A percentile compares a stretch with the other conserved stretches of the same genome.
These are phyloP conservation scores for Sisyra nigra DNA, from an alignment of 2,888 invertebrate genomes.

Conservation along the genomic window DNA sequence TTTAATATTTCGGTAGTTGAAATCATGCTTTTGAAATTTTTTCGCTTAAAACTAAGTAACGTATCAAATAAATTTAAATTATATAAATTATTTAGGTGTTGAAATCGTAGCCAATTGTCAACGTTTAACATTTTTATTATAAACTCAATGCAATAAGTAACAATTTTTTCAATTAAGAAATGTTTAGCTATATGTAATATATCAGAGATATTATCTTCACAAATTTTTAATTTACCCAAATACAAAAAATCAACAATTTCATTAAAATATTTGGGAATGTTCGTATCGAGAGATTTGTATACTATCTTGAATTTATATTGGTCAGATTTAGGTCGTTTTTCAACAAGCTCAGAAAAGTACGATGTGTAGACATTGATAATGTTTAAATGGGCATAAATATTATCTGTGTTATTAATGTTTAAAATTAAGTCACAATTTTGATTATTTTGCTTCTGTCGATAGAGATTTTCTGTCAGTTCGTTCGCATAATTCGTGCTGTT, in stretches of 20 bases:
- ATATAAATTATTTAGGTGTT: conserved; percentile 40
- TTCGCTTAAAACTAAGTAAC: conserved; percentile 36
- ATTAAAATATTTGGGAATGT: conserved; percentile 39
- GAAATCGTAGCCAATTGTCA: conserved; percentile 43
- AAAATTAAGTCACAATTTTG: conserved; percentile 43
- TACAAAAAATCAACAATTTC: conserved; percentile 47
- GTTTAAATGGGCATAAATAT: conserved; percentile 41
- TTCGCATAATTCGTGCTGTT: conserved; percentile 18
- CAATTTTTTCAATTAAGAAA: conserved; percentile 40
- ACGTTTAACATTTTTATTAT: conserved; percentile 41
- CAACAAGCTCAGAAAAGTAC: conserved; percentile 29
- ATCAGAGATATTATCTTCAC: conserved; percentile 41
- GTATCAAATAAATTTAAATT: conserved; percentile 37
- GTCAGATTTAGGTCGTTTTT: conserved; percentile 37
- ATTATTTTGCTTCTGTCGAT: conserved; percentile 34
- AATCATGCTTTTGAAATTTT: conserved; percentile 32
- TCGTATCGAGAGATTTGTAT: conserved; percentile 32
- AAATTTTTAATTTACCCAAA: conserved; percentile 40
- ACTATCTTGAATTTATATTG: conserved; percentile 30
- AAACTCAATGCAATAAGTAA: conserved; percentile 45
- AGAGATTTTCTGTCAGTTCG: conserved; percentile 18
- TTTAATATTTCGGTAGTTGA: conserved; percentile 36
- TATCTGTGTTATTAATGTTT: conserved; percentile 34
- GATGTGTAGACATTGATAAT: conserved; percentile 46
- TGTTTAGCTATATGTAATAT: conserved; percentile 42